A percentile compares a stretch with the other conserved stretches of the same genome.
These are phyloP conservation scores for Tricholaema leucomelas DNA, from an alignment of 2,113 vertebrate species.

Conservation along the genomic window DNA sequence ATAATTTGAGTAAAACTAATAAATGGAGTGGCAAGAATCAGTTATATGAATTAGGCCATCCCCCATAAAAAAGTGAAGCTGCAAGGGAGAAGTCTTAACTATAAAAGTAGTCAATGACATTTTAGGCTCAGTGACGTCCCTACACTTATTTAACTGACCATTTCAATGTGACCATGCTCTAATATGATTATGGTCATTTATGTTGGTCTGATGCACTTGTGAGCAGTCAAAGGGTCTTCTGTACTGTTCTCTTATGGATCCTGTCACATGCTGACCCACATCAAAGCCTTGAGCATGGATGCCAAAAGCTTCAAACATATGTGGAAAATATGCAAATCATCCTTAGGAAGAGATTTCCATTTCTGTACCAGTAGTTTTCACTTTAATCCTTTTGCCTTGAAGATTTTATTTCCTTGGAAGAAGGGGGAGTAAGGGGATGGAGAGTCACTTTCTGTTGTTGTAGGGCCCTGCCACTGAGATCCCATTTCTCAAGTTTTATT, in stretches of 20 bases:
- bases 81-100: neutral
- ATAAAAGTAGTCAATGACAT: neutral
- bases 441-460: slow-evolving; percentile 33
- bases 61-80: neutral
- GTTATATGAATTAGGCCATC: neutral
- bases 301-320: neutral
- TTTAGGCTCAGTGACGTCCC: slow-evolving; percentile 11
- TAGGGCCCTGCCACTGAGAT: slow-evolving; percentile 22
- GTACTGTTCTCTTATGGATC: neutral
- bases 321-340: slow-evolving; percentile 54
- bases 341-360: slow-evolving; percentile 8
- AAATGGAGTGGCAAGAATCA: fast-evolving
- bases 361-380: slow-evolving; percentile 26
- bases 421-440: neutral
- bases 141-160: neutral
- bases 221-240: neutral
- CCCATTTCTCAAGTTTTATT: slow-evolving; percentile 60
- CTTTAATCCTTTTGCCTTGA: slow-evolving; percentile 54
- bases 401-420: slow-evolving; percentile 43
- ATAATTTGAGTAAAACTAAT: neutral
- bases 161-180: neutral
- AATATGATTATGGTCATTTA: slow-evolving; percentile 11
- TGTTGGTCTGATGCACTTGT: neutral
- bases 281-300: neutral
- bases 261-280: neutral